A percentile compares a stretch with the other conserved stretches of the same genome.
Conservation (phyloP, 1,140 invertebrate species). For the Heliconius eleuchia region DNA sequence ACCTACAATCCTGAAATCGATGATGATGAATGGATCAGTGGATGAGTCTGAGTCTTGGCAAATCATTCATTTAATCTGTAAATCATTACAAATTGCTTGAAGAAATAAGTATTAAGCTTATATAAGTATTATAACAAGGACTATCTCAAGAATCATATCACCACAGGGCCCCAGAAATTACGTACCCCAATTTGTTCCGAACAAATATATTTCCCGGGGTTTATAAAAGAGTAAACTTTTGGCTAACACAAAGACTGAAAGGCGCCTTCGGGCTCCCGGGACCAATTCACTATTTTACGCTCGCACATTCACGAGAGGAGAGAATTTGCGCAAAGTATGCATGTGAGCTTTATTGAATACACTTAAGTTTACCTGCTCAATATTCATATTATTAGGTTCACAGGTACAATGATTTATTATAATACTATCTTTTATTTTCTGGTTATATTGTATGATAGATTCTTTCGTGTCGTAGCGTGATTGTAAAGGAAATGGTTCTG, state of each 20-base stretch:
- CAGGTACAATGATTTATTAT: neutral
- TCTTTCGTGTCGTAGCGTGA: too few relatives aligned
- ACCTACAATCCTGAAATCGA: too few relatives aligned
- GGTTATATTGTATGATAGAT: too few relatives aligned
- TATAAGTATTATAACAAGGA: neutral
- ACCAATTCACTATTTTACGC: conserved; percentile 53
- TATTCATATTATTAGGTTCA: conserved; percentile 2
- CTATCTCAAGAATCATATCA: neutral
- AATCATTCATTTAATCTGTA: neutral
- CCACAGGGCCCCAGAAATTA: neutral
- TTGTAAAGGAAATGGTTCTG: too few relatives aligned
- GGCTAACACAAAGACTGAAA: conserved; percentile 40
- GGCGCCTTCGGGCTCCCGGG: conserved; percentile 46
- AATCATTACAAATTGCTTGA: neutral
- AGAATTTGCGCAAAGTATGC: conserved; percentile 63
- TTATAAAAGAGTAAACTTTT: conserved; percentile 51
- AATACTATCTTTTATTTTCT: neutral
- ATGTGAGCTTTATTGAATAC: conserved; percentile 41
- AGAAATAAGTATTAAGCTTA: neutral
- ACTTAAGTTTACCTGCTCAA: conserved; percentile 12
- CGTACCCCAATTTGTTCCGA: conserved; percentile 36
- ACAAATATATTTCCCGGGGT: conserved; percentile 46
- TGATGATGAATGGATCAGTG: too few relatives aligned
- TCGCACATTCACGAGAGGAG: conserved; percentile 44
- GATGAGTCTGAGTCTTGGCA: too few relatives aligned